These are phyloP conservation scores for Metacarcinus magister DNA, from an alignment of 2,888 invertebrate species.

Conservation along the genomic window DNA sequence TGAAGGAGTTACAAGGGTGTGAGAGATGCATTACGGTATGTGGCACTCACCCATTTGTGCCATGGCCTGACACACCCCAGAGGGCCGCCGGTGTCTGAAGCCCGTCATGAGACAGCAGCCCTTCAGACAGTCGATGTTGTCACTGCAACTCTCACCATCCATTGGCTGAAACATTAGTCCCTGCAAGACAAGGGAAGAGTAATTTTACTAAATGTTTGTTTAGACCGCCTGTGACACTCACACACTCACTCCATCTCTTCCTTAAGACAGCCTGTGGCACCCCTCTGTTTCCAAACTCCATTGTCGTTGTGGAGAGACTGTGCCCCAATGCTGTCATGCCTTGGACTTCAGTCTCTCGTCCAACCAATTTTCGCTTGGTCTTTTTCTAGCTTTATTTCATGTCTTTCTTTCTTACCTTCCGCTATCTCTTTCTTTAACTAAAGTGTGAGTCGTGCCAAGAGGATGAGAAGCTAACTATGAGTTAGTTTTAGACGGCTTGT, in stretches of 20 bases:
- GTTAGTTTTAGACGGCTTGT: too few species aligned
- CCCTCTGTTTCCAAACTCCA: neutral
- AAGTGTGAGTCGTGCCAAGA: too few species aligned
- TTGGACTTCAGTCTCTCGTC: too few species aligned
- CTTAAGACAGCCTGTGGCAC: neutral
- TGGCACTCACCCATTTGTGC: slow-evolving; percentile 73
- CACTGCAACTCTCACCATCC: slow-evolving; percentile 73
- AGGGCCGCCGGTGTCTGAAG: slow-evolving; percentile 74
- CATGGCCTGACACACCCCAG: slow-evolving; percentile 80
- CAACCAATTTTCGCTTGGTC: too few species aligned
- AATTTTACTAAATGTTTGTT: neutral
- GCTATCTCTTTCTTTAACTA: too few species aligned
- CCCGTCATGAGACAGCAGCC: slow-evolving; percentile 82
- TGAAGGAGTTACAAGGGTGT: neutral
- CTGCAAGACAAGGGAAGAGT: slow-evolving; percentile 51
- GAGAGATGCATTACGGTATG: neutral
- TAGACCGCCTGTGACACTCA: neutral
- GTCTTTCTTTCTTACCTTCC: too few species aligned
- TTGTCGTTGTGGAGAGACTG: too few species aligned
- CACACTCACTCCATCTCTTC: too few species aligned
- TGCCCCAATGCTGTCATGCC: too few species aligned
- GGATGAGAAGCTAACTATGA: too few species aligned
- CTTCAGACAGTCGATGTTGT: slow-evolving; percentile 81
- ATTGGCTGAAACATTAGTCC: slow-evolving; percentile 81
- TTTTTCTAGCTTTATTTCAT: too few species aligned